Evolutionary conservation across 2,797 vertebrate genomes (phyloP).

Genomic region (Odontamblyopus lacepedii): DNA sequence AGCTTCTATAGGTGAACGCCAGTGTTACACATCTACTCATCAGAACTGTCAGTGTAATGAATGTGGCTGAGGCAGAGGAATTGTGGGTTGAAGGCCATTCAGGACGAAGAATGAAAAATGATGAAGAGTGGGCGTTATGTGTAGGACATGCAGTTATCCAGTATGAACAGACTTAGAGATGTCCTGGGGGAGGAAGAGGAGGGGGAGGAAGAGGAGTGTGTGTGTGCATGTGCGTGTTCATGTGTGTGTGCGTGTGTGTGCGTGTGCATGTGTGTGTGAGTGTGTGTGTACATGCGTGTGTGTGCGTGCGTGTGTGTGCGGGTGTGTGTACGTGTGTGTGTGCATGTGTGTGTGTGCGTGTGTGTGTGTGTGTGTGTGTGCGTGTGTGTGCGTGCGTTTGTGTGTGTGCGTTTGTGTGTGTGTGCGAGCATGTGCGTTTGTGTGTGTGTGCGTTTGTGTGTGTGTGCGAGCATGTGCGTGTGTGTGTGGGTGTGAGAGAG

Average conservation of each 20-base stretch:
- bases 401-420: not conserved
- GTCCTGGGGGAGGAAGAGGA: slow-evolving; percentile 11
- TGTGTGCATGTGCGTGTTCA: not conserved
- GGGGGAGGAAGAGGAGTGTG: not conserved
- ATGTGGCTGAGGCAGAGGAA: slow-evolving; percentile 16
- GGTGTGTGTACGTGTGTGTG: not conserved
- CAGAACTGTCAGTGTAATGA: slow-evolving; percentile 31
- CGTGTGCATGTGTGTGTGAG: not conserved
- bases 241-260: not conserved
- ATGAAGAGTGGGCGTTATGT: slow-evolving; percentile 45
- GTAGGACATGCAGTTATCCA: slow-evolving; percentile 28
- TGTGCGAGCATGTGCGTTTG: too few species aligned
- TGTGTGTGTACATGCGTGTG: too few species aligned
- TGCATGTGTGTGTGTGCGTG: too few species aligned
- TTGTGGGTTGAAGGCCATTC: slow-evolving; percentile 38
- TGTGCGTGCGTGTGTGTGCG: not conserved
- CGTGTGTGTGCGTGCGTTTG: not conserved
- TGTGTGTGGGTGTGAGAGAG: not conserved
- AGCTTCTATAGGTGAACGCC: not conserved
- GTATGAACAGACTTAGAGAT: slow-evolving; percentile 21
- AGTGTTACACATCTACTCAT: slow-evolving; percentile 12
- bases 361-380: not conserved
- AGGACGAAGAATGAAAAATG: slow-evolving; percentile 43
- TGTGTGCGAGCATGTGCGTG: not conserved
- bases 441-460: too few species aligned